Evolutionary conservation across 2,888 invertebrate genomes (phyloP), one percentile per base, ranked within the genome.

Genomic region (Chesias legatella): DNA sequence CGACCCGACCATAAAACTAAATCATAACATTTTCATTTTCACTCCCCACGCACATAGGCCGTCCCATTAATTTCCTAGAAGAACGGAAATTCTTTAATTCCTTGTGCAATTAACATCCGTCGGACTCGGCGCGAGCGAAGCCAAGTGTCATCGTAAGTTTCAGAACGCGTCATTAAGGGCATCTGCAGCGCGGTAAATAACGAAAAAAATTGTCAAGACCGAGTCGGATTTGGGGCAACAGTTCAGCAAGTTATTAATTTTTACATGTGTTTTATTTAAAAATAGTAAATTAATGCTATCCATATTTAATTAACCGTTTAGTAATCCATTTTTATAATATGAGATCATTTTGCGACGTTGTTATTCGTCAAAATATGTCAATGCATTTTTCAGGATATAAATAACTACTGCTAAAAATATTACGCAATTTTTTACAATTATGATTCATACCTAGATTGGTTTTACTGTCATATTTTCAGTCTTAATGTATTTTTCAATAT

Each of bases 141-240:
- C 82, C 82, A 86, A 88, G 86, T 88, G 85, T 85, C 86, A 86
- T 86, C 86, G 79, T 86, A 88, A 86, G 85, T 88, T 85, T 85
- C 85, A 81, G 75, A 75, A 79, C 80, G 79, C 83, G 85, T 85
- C 86, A 83, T 86, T 86, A 88, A 80, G 73, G 84, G 81, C 86
- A 88, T 88, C 86, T 88, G 86, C 81, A 86, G 70, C 79, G 73
- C 73, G 78, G 76, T 84, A 84, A 84, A 85, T 85, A 83, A 85
- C 75, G 78, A 79, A 81, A 84, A 83, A 84, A 80, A 35, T 21
- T 10, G 33, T 10, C 32, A 44, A 42, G 42, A 1, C 24, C 7
- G 33, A 33, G 28, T 3, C 33, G 38, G 29, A 33, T 39, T 47
- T 64, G 39, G 47, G 48, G 49, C 51, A 42, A 43, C 48, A 51